phyloP scores from a whole-genome alignment of 2,113 vertebrate genomes.

The Balaeniceps rex region DNA sequence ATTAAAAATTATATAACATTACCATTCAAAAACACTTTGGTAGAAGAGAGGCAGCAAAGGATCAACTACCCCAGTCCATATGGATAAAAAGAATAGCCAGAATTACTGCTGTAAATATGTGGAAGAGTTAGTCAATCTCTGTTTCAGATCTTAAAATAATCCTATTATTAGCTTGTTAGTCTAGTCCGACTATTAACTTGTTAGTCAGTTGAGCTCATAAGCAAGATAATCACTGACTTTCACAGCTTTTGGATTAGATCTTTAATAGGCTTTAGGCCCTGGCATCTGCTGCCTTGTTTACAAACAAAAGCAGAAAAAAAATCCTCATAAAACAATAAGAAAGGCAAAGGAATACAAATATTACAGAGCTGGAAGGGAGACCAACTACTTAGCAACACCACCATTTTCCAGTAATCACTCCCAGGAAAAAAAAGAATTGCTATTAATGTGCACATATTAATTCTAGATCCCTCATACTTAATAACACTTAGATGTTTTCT shows the following conservation, averaged over 20 bases:
- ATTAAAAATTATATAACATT: background rate
- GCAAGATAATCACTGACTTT: background rate
- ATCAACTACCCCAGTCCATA: background rate
- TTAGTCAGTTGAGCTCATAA: background rate
- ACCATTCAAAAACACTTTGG: background rate
- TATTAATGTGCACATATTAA: background rate
- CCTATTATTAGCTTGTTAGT: background rate
- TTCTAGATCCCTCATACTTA: background rate
- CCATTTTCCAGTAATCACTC: background rate
- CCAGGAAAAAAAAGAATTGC: background rate
- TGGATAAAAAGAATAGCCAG: background rate
- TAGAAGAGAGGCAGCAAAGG: background rate
- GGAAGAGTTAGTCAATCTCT: background rate
- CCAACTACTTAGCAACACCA: background rate
- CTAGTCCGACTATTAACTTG: background rate
- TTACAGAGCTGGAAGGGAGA: background rate
- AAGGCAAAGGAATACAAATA: background rate
- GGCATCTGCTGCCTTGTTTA: background rate
- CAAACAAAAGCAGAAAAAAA: background rate
- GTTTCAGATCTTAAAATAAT: background rate
- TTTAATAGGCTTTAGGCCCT: background rate
- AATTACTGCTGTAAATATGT: background rate
- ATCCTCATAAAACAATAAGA: background rate
- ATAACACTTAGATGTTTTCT: background rate
- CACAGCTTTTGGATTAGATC: background rate